Base-by-base conservation (phyloP, 64 coral and sea anemone species). In the Montipora capricornis region DNA sequence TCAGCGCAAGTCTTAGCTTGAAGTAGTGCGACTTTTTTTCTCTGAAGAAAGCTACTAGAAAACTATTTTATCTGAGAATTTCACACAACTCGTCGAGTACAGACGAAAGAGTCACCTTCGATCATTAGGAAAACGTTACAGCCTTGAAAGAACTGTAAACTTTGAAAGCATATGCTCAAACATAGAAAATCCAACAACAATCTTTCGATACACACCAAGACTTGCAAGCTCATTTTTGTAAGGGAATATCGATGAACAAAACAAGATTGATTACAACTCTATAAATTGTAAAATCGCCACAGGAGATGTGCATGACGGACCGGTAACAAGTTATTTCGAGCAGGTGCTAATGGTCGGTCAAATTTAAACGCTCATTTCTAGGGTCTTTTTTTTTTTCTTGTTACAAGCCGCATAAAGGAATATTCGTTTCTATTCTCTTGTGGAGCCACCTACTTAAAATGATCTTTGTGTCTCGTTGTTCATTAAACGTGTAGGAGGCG, bases 261-360 rank as follows among this genome's bases (percentile, higher is more conserved):
- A 49, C 11, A 64, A 49, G 64, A 50, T 51, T 68, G 81, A 73
- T 46, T 12, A 20, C 14, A 50, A 9, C 19, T 20, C 17, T 51
- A 20, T 71, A 8, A 5, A 64, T 64, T 64, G 61, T 64, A 64
- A 71, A 71, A 86, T 71, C 17, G 62, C 82, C 62, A 48, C 47
- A 86, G 46, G 59, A 44, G 82, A 17, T 4, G 47, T 16, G 2
- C 8, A 86, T n/a, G 61, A 69, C 66, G 37, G 17, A 66, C 71
- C 49, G 49, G 22, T 64, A 61, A 29, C 37, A 64, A 22, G 62
- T 19, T 20, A 71, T 19, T 45, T n/a, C 48, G 17, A 22, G 82
- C 82, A 86, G 66, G 82, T 86, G 82, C 44, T 84, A 61, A 69
- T 84, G 37, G 44, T 60, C 67, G 67, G 81, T 84, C 81, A 69